phyloP scores from a whole-genome alignment of 2,888 invertebrate genomes.

The Iphiclides podalirius region DNA sequence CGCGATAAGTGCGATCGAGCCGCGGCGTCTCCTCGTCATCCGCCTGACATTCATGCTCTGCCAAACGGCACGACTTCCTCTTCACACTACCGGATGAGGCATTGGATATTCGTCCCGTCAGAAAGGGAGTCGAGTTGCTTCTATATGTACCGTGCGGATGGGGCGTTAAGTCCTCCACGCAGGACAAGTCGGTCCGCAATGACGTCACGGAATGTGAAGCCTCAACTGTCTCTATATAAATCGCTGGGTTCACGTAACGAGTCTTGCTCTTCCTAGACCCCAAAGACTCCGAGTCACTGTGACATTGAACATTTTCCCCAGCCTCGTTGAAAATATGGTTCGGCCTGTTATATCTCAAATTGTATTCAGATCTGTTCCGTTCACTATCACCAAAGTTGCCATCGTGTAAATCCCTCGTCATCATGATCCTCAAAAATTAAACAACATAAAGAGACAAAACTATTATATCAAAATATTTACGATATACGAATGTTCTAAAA shows the following conservation, averaged over 20 bases:
- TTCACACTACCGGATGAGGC: conserved; percentile 57
- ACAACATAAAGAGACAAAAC: conserved; percentile 22
- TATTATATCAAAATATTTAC: conserved; percentile 14
- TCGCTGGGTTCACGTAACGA: conserved; percentile 81
- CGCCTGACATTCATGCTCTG: conserved; percentile 28
- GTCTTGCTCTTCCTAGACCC: conserved; percentile 63
- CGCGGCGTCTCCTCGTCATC: conserved; percentile 52
- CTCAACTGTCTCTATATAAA: conserved; percentile 77
- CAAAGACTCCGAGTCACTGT: conserved; percentile 67
- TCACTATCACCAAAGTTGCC: conserved; percentile 65
- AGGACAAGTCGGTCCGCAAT: conserved; percentile 52
- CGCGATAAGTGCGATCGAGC: conserved; percentile 56
- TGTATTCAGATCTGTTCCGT: conserved; percentile 41
- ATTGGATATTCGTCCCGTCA: conserved; percentile 59
- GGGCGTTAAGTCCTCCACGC: conserved; percentile 60
- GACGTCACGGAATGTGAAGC: conserved; percentile 65
- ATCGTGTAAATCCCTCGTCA: conserved; percentile 58
- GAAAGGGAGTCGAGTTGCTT: conserved; percentile 66
- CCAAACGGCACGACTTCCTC: conserved; percentile 61
- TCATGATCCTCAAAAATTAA: conserved; percentile 30
- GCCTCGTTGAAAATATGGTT: conserved; percentile 70
- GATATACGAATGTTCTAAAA: not conserved
- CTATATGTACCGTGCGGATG: conserved; percentile 68
- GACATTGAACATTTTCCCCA: conserved; percentile 64
- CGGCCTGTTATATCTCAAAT: conserved; percentile 43